Conservation (phyloP, 2,888 invertebrate genomes). For the Acanthococcus lagerstroemiae region DNA sequence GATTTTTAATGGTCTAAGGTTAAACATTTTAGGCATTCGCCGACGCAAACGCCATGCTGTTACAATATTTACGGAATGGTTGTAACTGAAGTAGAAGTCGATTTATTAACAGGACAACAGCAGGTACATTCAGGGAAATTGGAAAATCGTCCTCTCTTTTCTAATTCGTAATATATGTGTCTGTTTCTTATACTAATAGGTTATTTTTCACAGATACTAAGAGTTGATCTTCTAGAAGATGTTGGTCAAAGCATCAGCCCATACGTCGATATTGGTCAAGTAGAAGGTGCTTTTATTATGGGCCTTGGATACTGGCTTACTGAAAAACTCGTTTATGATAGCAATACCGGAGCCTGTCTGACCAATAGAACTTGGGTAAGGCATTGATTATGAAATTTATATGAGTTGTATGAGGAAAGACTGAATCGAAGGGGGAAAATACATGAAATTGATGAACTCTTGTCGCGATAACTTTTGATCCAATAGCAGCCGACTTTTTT, state of each 20-base stretch:
- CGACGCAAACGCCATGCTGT: background rate
- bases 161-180: background rate
- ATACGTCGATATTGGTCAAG: constrained; percentile 91
- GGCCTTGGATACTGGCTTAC: constrained; percentile 45
- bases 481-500: too few species aligned
- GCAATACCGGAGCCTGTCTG: constrained; percentile 14
- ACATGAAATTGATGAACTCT: too few species aligned
- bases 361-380: constrained; percentile 22
- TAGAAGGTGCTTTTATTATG: constrained; percentile 90
- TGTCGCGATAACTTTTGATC: too few species aligned
- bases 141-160: too few species aligned
- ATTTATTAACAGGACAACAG: constrained; percentile 89
- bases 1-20: too few species aligned
- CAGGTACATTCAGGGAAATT: constrained; percentile 49
- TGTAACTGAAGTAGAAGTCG: constrained; percentile 82
- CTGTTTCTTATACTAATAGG: background rate
- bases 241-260: constrained; percentile 90
- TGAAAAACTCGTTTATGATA: constrained; percentile 20
- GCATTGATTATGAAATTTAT: too few species aligned
- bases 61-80: constrained; percentile 59
- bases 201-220: constrained; percentile 50
- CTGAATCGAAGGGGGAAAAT: too few species aligned
- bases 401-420: too few species aligned
- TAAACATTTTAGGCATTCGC: too few species aligned
- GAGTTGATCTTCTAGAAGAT: constrained; percentile 94